A percentile compares a stretch with the other conserved stretches of the same genome.
phyloP scores from a whole-genome alignment of 2,888 invertebrate species.

The Autographa gamma region DNA sequence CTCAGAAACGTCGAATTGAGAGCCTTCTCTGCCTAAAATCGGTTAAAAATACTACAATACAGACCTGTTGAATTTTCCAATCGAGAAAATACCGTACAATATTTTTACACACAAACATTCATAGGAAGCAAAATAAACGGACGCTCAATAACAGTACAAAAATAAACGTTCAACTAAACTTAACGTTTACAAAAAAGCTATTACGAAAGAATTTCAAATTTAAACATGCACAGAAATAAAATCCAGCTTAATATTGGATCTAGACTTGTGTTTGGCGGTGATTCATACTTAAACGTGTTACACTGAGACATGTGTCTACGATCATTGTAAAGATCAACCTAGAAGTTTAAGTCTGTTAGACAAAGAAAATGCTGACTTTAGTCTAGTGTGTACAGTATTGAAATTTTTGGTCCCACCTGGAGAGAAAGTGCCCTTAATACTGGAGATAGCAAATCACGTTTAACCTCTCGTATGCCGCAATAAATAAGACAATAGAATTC shows the following conservation, averaged over 20 bases:
- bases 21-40: too few species aligned
- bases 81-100: background rate
- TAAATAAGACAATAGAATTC: too few species aligned
- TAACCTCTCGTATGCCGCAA: too few species aligned
- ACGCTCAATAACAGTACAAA: constrained; percentile 17
- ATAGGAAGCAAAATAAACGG: constrained; percentile 2
- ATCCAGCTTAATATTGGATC: constrained; percentile 30
- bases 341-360: constrained; percentile 12
- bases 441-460: too few species aligned
- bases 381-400: too few species aligned
- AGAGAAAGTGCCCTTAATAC: too few species aligned
- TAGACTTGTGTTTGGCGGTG: constrained; percentile 43
- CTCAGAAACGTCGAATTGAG: too few species aligned
- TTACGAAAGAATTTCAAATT: constrained; percentile 42
- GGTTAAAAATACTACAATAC: too few species aligned
- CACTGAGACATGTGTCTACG: constrained; percentile 15
- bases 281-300: constrained; percentile 35
- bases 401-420: too few species aligned
- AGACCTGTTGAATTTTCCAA: too few species aligned
- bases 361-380: too few species aligned
- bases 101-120: constrained; percentile 5
- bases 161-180: constrained; percentile 19
- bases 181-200: constrained; percentile 23
- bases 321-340: constrained; percentile 5
- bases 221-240: constrained; percentile 40